phyloP scores from a whole-genome alignment of 2,113 vertebrate genomes.

The Todiramphus saurophagus region DNA sequence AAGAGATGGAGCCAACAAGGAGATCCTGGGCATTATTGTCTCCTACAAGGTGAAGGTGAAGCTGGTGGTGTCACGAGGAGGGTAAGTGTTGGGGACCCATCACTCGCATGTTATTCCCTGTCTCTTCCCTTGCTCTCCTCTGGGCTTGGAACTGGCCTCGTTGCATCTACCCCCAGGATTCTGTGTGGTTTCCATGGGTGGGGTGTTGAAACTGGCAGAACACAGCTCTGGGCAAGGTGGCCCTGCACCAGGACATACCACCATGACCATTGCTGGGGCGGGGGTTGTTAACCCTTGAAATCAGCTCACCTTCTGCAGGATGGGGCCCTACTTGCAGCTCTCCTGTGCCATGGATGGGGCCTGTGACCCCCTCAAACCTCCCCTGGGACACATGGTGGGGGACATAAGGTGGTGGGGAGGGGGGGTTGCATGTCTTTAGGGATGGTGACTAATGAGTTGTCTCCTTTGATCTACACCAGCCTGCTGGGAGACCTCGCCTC shows the following conservation, averaged over 20 bases:
- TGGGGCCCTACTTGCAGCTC: neutral
- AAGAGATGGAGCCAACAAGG: slow-evolving; percentile 91
- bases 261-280: neutral
- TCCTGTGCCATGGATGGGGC: neutral
- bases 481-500: slow-evolving; percentile 92
- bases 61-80: slow-evolving; percentile 94
- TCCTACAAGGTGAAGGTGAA: slow-evolving; percentile 99
- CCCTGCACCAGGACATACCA: neutral
- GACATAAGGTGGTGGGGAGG: neutral
- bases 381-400: neutral
- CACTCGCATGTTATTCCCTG: neutral
- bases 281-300: too few relatives aligned
- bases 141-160: neutral
- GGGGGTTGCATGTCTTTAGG: neutral
- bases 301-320: neutral
- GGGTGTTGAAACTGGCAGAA: neutral
- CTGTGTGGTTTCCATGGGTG: accelerated
- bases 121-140: neutral
- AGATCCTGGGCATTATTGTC: slow-evolving; percentile 94
- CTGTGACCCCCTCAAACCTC: neutral
- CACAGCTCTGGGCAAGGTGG: neutral
- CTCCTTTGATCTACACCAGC: slow-evolving; percentile 72
- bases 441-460: slow-evolving; percentile 48
- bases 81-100: slow-evolving; percentile 76
- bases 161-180: neutral